phyloP scores from a whole-genome alignment of 2,888 invertebrate species.

The Scotopteryx bipunctaria region DNA sequence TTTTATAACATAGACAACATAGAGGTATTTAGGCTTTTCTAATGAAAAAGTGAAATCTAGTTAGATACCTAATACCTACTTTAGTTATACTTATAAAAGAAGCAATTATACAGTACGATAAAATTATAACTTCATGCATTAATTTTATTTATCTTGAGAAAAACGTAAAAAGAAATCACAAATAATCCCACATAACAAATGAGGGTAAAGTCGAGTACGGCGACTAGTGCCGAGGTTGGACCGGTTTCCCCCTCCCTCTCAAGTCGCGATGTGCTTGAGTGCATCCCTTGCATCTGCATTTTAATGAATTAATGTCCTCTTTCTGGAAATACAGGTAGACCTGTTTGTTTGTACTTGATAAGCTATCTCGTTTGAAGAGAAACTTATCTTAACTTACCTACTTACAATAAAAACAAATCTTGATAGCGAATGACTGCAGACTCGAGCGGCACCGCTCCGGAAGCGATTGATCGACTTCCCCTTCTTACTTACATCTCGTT shows the following conservation, averaged over 20 bases:
- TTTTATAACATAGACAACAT: background rate
- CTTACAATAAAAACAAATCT: background rate
- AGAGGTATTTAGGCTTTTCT: too few relatives aligned
- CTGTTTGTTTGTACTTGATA: constrained; percentile 25
- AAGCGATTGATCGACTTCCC: too few relatives aligned
- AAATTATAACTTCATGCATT: too few relatives aligned
- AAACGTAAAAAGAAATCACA: constrained; percentile 28
- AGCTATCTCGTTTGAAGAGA: constrained; percentile 15
- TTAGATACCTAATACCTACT: too few relatives aligned
- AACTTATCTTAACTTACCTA: constrained; percentile 4
- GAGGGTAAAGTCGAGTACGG: constrained; percentile 61
- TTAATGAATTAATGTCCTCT: constrained; percentile 48
- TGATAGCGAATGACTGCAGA: too few relatives aligned
- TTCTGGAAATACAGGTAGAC: constrained; percentile 36
- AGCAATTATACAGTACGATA: too few relatives aligned
- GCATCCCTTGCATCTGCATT: constrained; percentile 60
- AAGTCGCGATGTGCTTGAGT: constrained; percentile 55
- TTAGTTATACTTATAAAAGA: too few relatives aligned
- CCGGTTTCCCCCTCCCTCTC: constrained; percentile 52
- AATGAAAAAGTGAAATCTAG: background rate
- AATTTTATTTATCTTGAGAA: constrained; percentile 1
- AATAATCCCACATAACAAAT: constrained; percentile 63
- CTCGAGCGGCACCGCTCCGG: too few relatives aligned
- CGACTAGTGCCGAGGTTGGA: constrained; percentile 57
- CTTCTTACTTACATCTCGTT: too few relatives aligned